Evolutionary conservation across 2,888 invertebrate genomes (phyloP), one percentile per base, ranked within the genome.

Genomic region (Cecidostiba fungosa): DNA sequence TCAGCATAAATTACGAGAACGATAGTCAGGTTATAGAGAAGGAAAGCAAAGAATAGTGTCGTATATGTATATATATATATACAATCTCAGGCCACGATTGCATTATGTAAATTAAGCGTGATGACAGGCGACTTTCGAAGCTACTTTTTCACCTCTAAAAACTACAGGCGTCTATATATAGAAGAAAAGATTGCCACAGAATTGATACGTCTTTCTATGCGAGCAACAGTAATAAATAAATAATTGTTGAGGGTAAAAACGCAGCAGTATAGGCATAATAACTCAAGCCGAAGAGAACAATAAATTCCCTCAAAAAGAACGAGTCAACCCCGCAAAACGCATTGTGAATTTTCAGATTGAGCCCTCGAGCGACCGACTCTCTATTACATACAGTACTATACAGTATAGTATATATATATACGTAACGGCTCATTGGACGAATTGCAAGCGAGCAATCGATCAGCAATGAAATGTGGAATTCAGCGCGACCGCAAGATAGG

Each of bases 381-480:
- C 2, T 43, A 39, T 39, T 8, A 36, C 6, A 3, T 16, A n/a
- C n/a, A n/a, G n/a, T n/a, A n/a, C n/a, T n/a, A n/a, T n/a, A n/a
- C n/a, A n/a, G n/a, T n/a, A n/a, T n/a, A n/a, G n/a, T n/a, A n/a
- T n/a, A n/a, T n/a, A n/a, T 5, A 16, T 54, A 54, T 0, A n/a
- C 16, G 19, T n/a, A 54, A 54, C 54, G 54, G 54, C 54, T 43
- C 12, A 43, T 23, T n/a, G 5, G 14, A 50, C 43, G 12, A 43
- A 6, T 43, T 12, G 50, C 19, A 5, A 59, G 29, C 66, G 66
- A 66, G 66, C 66, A 66, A 29, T 29, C 66, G 66, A 66, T 36
- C 70, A 32, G 70, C 70, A 19, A 19, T n/a, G 70, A 72, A 39
- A 43, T 23, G 23, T 43, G 39, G 72, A 72, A 72, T 72, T 39